Evolutionary conservation across 2,888 invertebrate species (phyloP), one percentile per base, ranked within the genome.

Genomic region (Caprella mutica): DNA sequence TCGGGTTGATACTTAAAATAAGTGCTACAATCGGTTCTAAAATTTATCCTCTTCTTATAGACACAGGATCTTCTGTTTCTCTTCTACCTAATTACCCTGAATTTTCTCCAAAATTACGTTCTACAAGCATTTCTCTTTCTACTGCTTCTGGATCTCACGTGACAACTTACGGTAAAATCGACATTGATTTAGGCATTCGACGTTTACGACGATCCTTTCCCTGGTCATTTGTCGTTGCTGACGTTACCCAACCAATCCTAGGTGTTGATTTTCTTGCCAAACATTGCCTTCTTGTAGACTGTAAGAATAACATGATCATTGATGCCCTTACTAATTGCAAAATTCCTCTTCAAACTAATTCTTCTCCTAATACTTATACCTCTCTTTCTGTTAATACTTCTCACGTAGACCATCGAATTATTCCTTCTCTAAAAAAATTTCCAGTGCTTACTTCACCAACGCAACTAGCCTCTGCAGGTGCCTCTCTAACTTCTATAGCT

Each of bases 11-110:
- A n/a, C n/a, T n/a, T n/a, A 48, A 27, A 4, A 14, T 48, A 48
- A 48, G 44, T 43, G 44, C 44, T 24, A 43, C 19, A 43, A 43
- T 43, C 44, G 23, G 44, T 43, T 43, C 21, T 24, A 43, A 8
- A 12, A 21, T 3, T 21, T 23, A 21, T 21, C 23, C 17, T 21
- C 23, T 5, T 23, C 5, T 43, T 5, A 43, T 23, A 17, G 44
- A 43, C 23, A 43, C 44, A 5, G 44, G 19, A 23, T 48, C n/a
- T n/a, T n/a, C n/a, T n/a, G n/a, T n/a, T n/a, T n/a, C n/a, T n/a
- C n/a, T n/a, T n/a, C n/a, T n/a, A n/a, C 48, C 1, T 24, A 29
- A 3, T 30, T 48, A 23, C 48, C 48, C 48, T 23, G 48, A 48
- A 8, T 26, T 48, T 48, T 29, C 48, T 12, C 48, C 26, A 48